phyloP scores from a whole-genome alignment of 2,888 invertebrate species.

The Tigriopus californicus region DNA sequence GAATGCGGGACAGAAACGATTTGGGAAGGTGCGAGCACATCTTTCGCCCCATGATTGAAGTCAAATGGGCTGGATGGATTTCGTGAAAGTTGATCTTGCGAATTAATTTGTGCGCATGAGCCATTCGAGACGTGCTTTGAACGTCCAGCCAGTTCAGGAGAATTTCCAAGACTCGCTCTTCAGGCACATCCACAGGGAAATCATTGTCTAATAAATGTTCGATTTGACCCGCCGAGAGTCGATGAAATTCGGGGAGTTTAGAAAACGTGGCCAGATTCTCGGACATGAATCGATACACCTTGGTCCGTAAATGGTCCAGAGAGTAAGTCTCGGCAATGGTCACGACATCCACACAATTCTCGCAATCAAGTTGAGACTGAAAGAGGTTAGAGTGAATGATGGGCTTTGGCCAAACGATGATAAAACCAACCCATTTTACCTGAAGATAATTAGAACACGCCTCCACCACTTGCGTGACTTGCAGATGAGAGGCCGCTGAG shows the following conservation, averaged over 20 bases:
- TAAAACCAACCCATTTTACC: too few relatives aligned
- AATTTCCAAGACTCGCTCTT: conserved; percentile 38
- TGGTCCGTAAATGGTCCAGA: conserved; percentile 36
- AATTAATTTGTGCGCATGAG: conserved; percentile 31
- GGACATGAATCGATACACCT: conserved; percentile 45
- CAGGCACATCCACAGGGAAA: conserved; percentile 47
- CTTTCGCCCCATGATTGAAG: too few relatives aligned
- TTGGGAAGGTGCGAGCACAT: too few relatives aligned
- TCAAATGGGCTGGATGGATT: conserved; percentile 24
- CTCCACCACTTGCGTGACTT: conserved; percentile 42
- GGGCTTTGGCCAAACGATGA: conserved; percentile 1
- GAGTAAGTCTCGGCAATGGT: conserved; percentile 48
- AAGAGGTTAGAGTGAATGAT: conserved; percentile 6
- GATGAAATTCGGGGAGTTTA: conserved; percentile 38
- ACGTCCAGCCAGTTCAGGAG: conserved; percentile 40
- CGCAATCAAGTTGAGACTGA: conserved; percentile 35
- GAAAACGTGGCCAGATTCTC: conserved; percentile 41
- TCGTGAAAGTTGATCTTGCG: conserved; percentile 33
- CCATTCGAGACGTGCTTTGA: conserved; percentile 26
- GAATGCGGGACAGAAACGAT: not conserved
- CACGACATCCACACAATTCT: conserved; percentile 42
- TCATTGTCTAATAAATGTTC: conserved; percentile 42
- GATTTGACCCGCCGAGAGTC: conserved; percentile 37
- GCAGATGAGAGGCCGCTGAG: conserved; percentile 47
- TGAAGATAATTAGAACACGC: conserved; percentile 43